Conservation (phyloP, 2,797 vertebrate genomes). For the Enteromius treurensis region DNA sequence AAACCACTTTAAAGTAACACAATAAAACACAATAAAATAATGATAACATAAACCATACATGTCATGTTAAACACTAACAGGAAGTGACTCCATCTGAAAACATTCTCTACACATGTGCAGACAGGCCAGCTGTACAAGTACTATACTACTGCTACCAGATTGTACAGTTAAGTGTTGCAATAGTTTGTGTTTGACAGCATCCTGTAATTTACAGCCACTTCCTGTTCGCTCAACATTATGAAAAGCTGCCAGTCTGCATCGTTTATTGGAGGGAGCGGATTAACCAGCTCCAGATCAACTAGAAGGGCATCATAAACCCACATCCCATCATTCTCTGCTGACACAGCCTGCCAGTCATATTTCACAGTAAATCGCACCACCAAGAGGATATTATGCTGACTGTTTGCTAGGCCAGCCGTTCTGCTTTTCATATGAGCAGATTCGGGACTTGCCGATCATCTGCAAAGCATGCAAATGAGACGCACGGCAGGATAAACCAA, state of each 20-base stretch:
- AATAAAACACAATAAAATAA: background rate
- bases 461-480: constrained; percentile 32
- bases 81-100: constrained; percentile 17
- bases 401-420: constrained; percentile 17
- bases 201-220: constrained; percentile 18
- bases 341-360: constrained; percentile 24
- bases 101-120: background rate
- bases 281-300: constrained; percentile 22
- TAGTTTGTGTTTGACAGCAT: background rate
- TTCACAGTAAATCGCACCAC: constrained; percentile 36
- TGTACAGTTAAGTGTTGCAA: background rate
- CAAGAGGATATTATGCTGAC: background rate
- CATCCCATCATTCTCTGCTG: constrained; percentile 43
- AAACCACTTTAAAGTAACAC: no score
- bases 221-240: background rate
- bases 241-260: constrained; percentile 21
- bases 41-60: background rate
- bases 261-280: constrained; percentile 31
- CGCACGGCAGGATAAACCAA: constrained; percentile 26
- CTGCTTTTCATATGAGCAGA: constrained; percentile 23
- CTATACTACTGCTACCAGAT: background rate
- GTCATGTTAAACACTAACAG: background rate
- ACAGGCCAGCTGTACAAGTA: background rate
- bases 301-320: constrained; percentile 27
- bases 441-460: constrained; percentile 19